Evolutionary conservation across 92 coral and sea anemone genomes (phyloP).

Genomic region (Siderastrea siderea): DNA sequence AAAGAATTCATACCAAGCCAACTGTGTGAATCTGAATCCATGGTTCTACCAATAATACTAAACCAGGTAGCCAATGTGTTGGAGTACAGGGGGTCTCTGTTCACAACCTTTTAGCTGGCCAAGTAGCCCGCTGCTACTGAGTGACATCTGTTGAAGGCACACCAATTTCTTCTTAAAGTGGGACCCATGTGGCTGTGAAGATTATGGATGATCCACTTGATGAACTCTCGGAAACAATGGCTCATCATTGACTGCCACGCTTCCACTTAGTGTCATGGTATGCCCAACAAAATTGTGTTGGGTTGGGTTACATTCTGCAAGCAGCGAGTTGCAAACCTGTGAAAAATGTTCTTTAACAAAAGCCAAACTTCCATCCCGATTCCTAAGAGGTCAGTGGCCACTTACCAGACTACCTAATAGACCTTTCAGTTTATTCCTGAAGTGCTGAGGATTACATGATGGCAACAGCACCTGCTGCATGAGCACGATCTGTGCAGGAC

Average conservation of each 20-base stretch:
- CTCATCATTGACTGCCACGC: not conserved
- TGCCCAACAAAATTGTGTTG: not conserved
- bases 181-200: slow-evolving; percentile 46
- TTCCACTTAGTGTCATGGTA: not conserved
- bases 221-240: not conserved
- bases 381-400: not conserved
- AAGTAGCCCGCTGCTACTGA: slow-evolving; percentile 35
- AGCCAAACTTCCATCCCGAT: not conserved
- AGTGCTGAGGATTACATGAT: slow-evolving; percentile 26
- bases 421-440: slow-evolving; percentile 12
- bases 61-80: slow-evolving; percentile 31
- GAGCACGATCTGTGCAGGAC: slow-evolving; percentile 46
- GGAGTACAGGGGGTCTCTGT: slow-evolving; percentile 37
- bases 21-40: slow-evolving; percentile 1
- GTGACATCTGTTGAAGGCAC: slow-evolving; percentile 37
- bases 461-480: slow-evolving; percentile 37
- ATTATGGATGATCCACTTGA: slow-evolving; percentile 7
- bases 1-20: no score
- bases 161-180: slow-evolving; percentile 36
- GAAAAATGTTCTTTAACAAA: slow-evolving; percentile 15
- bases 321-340: slow-evolving; percentile 63
- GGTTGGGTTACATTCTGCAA: slow-evolving; percentile 1
- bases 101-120: slow-evolving; percentile 19
- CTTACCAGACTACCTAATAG: slow-evolving; percentile 39
- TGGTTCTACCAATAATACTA: slow-evolving; percentile 52